Base-by-base conservation (phyloP, 2,888 invertebrate genomes). In the Drosophila parthenogenetica region DNA sequence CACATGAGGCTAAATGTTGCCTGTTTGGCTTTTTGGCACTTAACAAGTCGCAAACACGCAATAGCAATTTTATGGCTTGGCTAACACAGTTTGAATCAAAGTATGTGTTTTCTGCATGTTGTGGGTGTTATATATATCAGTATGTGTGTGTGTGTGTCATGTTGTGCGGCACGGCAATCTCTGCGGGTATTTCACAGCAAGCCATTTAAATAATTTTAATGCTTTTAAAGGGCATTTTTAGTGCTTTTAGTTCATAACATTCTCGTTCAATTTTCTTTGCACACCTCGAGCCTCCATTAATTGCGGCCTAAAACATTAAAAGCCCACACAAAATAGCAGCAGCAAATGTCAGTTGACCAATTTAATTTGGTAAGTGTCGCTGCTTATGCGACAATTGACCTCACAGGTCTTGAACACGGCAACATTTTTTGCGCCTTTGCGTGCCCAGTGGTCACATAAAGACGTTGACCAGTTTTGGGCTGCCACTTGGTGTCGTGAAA, bases 361-460 rank as follows among this genome's bases (percentile, higher is more conserved):
- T 40, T 50, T 32, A 32, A 13, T 16, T 32, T 32, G 32, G 17
- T 25, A 17, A 17, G 57, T 35, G 16, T 3, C 45, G 39, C 43
- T 46, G 48, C 62, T 77, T 53, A 68, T 58, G 72, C 68, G 70
- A 69, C 73, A 76, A 63, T 78, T 84, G 85, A 84, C 73, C 85
- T 53, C 62, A 35, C 35, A 35, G 40, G 49, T 62, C 51, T 48
- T 62, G 60, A 66, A 48, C 50, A 45, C 39, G 39, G 29, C 50
- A 17, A 32, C 40, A 39, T n/a, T 32, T 42, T 3, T 16, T 61
- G 68, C 45, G 50, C 8, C 57, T 37, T 29, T 55, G 66, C 43
- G 59, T 48, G 50, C 35, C 63, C 61, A 42, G 48, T 29, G 60
- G 54, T 66, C 70, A 54, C 55, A 69, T 79, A 72, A 82, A 72